Conservation (phyloP, 2,113 vertebrate species). For the Pachycephala philippinensis region DNA sequence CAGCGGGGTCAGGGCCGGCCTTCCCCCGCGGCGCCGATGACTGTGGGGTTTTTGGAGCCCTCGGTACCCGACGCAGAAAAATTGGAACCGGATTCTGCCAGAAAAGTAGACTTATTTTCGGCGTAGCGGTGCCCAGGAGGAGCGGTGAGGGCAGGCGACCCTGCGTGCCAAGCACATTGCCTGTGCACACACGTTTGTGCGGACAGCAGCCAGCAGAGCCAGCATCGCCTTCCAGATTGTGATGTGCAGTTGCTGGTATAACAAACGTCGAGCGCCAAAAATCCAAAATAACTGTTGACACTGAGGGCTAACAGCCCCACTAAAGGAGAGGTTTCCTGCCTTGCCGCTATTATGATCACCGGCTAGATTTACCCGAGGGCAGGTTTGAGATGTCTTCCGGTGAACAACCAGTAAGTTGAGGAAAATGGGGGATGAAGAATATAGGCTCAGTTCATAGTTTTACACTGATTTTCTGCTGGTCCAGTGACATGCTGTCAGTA, state of each 20-base stretch:
- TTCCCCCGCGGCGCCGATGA: rapidly evolving
- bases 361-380: not conserved
- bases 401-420: rapidly evolving
- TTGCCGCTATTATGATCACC: not conserved
- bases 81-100: rapidly evolving
- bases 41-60: not conserved
- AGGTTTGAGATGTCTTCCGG: not conserved
- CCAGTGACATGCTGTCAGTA: rapidly evolving
- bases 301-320: rapidly evolving
- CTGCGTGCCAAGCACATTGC: not conserved
- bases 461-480: not conserved
- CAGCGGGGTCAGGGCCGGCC: not conserved
- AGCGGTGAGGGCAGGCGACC: rapidly evolving
- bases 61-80: not conserved
- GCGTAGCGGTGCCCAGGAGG: no score
- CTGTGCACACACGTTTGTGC: not conserved
- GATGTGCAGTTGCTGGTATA: rapidly evolving
- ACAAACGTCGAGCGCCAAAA: rapidly evolving
- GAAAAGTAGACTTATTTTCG: rapidly evolving
- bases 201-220: not conserved
- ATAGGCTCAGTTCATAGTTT: not conserved
- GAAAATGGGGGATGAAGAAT: not conserved
- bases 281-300: rapidly evolving
- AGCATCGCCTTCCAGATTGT: rapidly evolving
- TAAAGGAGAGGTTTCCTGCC: not conserved